Conservation (phyloP, 1,140 invertebrate genomes). For the Atta cephalotes region DNA sequence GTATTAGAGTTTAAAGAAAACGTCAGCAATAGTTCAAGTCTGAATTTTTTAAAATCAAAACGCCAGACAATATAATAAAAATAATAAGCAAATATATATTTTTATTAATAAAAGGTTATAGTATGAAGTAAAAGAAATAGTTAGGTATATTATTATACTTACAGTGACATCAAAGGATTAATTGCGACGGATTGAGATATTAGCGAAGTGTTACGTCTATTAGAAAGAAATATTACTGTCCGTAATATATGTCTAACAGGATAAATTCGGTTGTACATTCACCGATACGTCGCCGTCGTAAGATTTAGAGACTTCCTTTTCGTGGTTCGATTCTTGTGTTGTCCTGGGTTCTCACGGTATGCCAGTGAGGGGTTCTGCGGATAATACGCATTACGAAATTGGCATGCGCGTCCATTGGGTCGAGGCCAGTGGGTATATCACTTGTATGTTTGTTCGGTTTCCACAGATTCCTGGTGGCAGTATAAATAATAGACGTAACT, state of each 20-base stretch:
- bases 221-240: not conserved
- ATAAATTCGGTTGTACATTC: not conserved
- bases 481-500: conserved; percentile 46
- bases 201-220: not conserved
- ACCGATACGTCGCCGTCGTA: not conserved
- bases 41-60: not conserved
- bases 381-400: conserved; percentile 54
- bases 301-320: conserved; percentile 14
- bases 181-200: not conserved
- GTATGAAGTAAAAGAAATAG: no score
- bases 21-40: not conserved
- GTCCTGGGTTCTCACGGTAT: not conserved
- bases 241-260: not conserved
- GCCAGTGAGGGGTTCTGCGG: not conserved
- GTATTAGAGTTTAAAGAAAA: not conserved
- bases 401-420: conserved; percentile 38
- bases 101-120: no score
- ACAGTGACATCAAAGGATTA: not conserved
- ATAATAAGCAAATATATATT: no score
- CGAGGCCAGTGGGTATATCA: conserved; percentile 33
- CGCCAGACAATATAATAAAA: no score
- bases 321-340: not conserved
- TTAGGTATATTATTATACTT: no score
- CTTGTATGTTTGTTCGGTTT: conserved; percentile 16
- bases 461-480: conserved; percentile 16